Evolutionary conservation across 2,888 invertebrate species (phyloP), one percentile per base, ranked within the genome.

Genomic region (Mythimna loreyi): DNA sequence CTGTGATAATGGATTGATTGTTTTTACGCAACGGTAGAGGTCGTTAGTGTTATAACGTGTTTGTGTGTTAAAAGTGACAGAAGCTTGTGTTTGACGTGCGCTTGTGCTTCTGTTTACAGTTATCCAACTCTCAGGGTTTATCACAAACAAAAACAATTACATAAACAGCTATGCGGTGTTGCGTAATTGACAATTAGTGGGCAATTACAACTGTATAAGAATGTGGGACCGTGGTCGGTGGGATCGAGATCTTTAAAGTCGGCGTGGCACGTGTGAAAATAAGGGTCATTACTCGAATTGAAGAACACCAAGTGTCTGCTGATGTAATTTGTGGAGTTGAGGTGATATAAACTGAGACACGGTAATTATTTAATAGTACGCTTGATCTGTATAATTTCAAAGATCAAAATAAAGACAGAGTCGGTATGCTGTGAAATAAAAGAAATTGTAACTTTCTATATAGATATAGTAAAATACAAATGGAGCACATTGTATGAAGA

Each of bases 191-290:
- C 88, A 90, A 92, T 92, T 92, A 91, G 80, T 71, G 72, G 55
- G 86, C 89, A 91, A 92, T 93, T 93, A 93, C 87, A 92, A 90
- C 91, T 90, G 92, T 91, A 89, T 86, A 84, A 81, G 82, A 83
- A 85, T 90, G 89, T 90, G 89, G 78, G 89, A 90, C 85, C 85
- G 70, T 56, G 68, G 57, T 67, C 66, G 67, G 77, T 82, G 84
- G 67, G 80, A 81, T 72, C 55, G 21, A n/a, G 33, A 55, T 63
- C 75, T 66, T 78, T 67, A 65, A 63, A 64, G 60, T 69, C 50
- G 8, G 61, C 71, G 60, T 72, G 50, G 13, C 65, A 70, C 84
- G 82, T 82, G 82, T 81, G 82, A 84, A 84, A 79, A 81, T 75
- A 83, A 83, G 74, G 83, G 72, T 72, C 61, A 80, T 78, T 80